Evolutionary conservation across 2,113 vertebrate species (phyloP), one percentile per base, ranked within the genome.

Genomic region (Casuarius casuarius): DNA sequence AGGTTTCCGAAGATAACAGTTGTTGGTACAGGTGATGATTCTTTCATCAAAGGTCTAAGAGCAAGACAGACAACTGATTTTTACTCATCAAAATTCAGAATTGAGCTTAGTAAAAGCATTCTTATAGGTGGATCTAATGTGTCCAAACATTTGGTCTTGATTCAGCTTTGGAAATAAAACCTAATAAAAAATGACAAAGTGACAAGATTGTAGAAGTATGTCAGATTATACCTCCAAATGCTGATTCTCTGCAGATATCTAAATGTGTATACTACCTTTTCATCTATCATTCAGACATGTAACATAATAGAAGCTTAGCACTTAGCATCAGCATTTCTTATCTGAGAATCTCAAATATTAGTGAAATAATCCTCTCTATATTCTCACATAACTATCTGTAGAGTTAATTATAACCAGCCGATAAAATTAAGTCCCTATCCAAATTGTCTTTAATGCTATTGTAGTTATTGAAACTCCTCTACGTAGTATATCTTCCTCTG

Each of bases 1-100:
- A 74, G 84, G 89, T 97, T 97, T 97, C 94, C 96, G 97, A 97
- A 96, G 95, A 96, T 73, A 97, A 84, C 94, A 95, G 52, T 97
- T 96, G 95, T 93, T 91, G 96, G 89, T 96, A 86, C 62, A 33
- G 65, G 51, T 96, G 96, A 96, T 71, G 95, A 94, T 92, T 56
- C 62, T 79, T 91, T 77, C 91, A 87, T 74, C 74, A 91, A 66
- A 42, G 70, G 78, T 66, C 87, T 81, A 84, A 35, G 56, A 75
- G 81, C 35, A 40, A 90, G 93, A 63, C 1, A 61, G 21, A 49
- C 49, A 31, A 20, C 51, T 35, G 67, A 78, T 49, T 70, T 90
- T 88, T n/a, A 80, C 16, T 35, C 52, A 42, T 65, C 63, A 74
- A 14, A 75, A 28, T 46, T 51, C 70, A 48, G 82, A 74, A 29